Base-by-base conservation (phyloP, 2,888 invertebrate genomes). In the Incurvaria masculella region DNA sequence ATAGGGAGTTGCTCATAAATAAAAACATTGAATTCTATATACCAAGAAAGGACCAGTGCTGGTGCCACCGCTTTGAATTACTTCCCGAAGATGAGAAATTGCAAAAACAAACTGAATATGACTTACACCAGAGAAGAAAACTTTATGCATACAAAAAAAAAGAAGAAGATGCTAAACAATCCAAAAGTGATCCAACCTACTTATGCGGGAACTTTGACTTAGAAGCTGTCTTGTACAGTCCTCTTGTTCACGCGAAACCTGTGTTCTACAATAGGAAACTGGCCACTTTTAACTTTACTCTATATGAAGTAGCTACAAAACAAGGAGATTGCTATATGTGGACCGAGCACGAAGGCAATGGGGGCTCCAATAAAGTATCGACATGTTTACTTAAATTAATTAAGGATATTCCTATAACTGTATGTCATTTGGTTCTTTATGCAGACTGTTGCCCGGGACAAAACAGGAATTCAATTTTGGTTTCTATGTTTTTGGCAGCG, bases 251-350 rank as follows among this genome's bases (percentile, higher is more conserved):
- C 33, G 42, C 19, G 21, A 47, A 45, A 17, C 33, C 46, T 8
- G 26, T 46, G 39, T 56, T 55, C 45, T 57, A 54, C 40, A 56
- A 53, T 48, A 44, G 52, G 38, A 51, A 53, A 45, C 40, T 55
- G 4, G 49, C 51, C n/a, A 41, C 52, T 26, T 57, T 51, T 39
- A 57, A 56, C 41, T 56, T 57, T 40, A 55, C 56, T n/a, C 43
- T 57, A 2, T 55, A 49, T 47, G 50, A 55, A 44, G 45, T 54
- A 23, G 46, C 10, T 10, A 21, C 20, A 19, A 55, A 52, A 8
- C 14, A 52, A 48, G 56, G 47, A 5, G 42, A 47, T 46, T 60
- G 58, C 45, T 58, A 54, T 45, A 52, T 58, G 47, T 60, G 57
- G 57, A 45, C 52, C 42, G 58, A 60, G 46, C 46, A 46, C n/a